These are phyloP conservation scores for Pachyramphus minor DNA, from an alignment of 2,113 vertebrate genomes.

Conservation along the genomic window DNA sequence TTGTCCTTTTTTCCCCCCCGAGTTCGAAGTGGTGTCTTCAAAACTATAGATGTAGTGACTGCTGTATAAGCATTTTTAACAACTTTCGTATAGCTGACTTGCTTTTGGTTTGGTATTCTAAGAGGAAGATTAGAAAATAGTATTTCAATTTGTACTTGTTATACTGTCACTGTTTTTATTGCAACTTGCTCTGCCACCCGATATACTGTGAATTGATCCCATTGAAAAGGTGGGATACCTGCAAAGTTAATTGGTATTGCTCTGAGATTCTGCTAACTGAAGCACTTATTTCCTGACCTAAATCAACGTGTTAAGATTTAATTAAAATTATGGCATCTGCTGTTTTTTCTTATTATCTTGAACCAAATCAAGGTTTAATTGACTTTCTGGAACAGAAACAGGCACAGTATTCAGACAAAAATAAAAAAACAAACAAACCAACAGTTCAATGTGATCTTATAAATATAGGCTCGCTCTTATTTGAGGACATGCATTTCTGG, in stretches of 20 bases:
- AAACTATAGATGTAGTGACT: not conserved
- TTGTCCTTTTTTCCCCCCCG: not conserved
- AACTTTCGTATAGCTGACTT: not conserved
- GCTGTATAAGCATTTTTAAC: not conserved
- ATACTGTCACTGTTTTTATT: not conserved
- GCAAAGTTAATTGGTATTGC: not conserved
- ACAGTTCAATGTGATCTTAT: not conserved
- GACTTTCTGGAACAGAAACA: not conserved
- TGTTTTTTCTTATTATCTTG: not conserved
- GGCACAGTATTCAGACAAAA: not conserved
- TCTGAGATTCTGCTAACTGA: not conserved
- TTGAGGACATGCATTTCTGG: not conserved
- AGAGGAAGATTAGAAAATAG: not conserved
- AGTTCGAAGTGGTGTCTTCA: not conserved
- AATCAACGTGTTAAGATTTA: not conserved
- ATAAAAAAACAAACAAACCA: not conserved
- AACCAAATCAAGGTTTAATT: not conserved
- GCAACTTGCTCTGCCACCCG: not conserved
- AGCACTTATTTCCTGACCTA: not conserved
- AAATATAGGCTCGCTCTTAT: not conserved
- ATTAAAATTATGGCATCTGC: constrained; percentile 26
- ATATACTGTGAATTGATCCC: not conserved
- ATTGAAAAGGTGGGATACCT: not conserved
- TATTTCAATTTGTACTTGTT: not conserved
- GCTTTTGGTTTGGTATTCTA: not conserved